Evolutionary conservation across 2,888 invertebrate genomes (phyloP), one percentile per base, ranked within the genome.

Genomic region (Hofmannophila pseudospretella): DNA sequence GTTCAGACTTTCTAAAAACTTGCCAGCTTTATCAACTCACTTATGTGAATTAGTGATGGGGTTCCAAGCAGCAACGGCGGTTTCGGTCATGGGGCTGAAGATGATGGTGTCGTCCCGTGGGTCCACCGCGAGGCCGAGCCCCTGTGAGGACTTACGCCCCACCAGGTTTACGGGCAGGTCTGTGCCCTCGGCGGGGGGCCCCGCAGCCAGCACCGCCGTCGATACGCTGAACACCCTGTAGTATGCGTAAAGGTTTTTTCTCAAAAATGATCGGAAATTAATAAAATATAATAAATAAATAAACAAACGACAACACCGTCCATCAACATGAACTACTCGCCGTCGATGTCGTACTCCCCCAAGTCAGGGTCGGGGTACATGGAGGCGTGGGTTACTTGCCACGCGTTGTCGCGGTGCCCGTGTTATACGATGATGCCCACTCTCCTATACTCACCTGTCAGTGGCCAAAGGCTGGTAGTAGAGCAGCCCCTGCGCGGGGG

Each of bases 321-420:
- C 89, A 92, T 91, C 9, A 94, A 85, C 1, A 92, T 91, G 70
- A 93, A 93, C 41, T 78, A 76, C 32, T 91, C 90, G 0, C 90
- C 91, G 5, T 89, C 90, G 42, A 96, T 93, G 75, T 89, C 90
- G 46, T 93, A 93, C 49, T 91, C 91, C 0, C 93, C 90, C 48
- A 92, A 90, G 69, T 95, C 92, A 0, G 95, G 95, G 80, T 95
- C 92, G 0, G 95, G 95, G 71, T 92, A 94, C 95, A 96, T 95
- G 31, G 93, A 90, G 0, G 95, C 92, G 71, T 95, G 95, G 16
- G 91, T 89, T 2, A 94, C 85, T 32, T 95, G 88, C 95, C 95
- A 95, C 19, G 95, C 93, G 44, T 91, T 90, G 64, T 94, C 94
- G 29, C 90, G 90, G 2, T 89, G 81, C 7, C 91, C 92, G 54